Conservation (phyloP, 1,140 invertebrate genomes). For the Micrasema longulum region DNA sequence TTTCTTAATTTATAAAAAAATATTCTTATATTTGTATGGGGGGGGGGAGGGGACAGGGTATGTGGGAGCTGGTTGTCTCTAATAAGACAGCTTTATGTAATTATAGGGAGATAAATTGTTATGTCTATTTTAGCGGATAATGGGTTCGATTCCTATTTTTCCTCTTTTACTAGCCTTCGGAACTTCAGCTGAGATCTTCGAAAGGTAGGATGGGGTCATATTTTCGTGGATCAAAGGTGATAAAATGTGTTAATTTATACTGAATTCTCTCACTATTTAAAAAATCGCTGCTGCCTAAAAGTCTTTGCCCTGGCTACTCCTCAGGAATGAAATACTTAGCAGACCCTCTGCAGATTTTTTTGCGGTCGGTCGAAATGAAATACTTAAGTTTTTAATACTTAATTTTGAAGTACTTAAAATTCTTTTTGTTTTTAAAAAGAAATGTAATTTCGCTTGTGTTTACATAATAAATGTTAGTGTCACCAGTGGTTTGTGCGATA, state of each 20-base stretch:
- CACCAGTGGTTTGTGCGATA: neutral
- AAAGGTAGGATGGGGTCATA: conserved; percentile 37
- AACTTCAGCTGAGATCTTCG: conserved; percentile 4
- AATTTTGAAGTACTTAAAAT: neutral
- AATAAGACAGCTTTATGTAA: too few relatives aligned
- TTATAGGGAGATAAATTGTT: too few relatives aligned
- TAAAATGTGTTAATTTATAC: neutral
- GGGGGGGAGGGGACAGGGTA: too few relatives aligned
- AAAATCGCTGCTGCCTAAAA: too few relatives aligned
- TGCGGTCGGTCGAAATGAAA: conserved; percentile 38
- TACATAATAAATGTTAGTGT: too few relatives aligned
- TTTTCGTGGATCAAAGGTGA: conserved; percentile 34
- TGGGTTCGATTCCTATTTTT: conserved; percentile 18
- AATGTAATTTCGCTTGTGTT: too few relatives aligned
- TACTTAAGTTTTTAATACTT: conserved; percentile 42
- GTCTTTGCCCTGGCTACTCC: conserved; percentile 19
- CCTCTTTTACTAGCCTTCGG: neutral
- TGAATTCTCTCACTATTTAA: too few relatives aligned
- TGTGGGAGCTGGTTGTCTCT: too few relatives aligned
- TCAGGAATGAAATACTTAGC: conserved; percentile 17
- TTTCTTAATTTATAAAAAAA: neutral
- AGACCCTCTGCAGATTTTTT: conserved; percentile 17
- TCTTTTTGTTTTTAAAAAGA: conserved; percentile 6
- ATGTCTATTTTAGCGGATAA: too few relatives aligned
- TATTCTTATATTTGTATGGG: neutral